phyloP scores from a whole-genome alignment of 2,113 vertebrate species.

The Grallaria varia region DNA sequence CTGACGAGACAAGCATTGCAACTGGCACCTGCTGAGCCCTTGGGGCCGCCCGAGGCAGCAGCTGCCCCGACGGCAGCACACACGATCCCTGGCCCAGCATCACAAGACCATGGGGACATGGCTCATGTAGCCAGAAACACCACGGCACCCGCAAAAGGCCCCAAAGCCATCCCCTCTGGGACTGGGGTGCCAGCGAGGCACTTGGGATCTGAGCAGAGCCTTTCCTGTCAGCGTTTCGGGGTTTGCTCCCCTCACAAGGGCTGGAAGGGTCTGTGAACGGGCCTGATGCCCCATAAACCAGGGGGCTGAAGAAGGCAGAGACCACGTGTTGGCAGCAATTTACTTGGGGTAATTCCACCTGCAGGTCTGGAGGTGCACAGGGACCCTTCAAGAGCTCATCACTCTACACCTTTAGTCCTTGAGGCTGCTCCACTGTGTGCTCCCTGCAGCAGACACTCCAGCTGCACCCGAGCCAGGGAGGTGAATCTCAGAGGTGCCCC shows the following conservation, averaged over 20 bases:
- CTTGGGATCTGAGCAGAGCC: not conserved
- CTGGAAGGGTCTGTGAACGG: not conserved
- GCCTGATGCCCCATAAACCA: not conserved
- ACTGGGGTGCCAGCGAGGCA: not conserved
- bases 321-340: not conserved
- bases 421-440: not conserved
- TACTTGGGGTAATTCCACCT: not conserved
- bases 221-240: not conserved
- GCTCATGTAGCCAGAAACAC: not conserved
- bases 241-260: not conserved
- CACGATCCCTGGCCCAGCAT: not conserved
- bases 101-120: not conserved
- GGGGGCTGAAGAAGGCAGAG: not conserved
- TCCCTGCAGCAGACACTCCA: not conserved
- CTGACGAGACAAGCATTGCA: not conserved
- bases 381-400: not conserved
- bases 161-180: not conserved
- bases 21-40: not conserved
- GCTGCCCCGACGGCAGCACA: not conserved
- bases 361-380: not conserved
- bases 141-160: not conserved
- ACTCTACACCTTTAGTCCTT: not conserved
- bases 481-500: not conserved
- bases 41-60: not conserved
- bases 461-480: not conserved